A percentile compares a stretch with the other conserved stretches of the same genome.
These are phyloP conservation scores for Todiramphus saurophagus DNA, from an alignment of 2,113 vertebrate genomes.

Conservation along the genomic window DNA sequence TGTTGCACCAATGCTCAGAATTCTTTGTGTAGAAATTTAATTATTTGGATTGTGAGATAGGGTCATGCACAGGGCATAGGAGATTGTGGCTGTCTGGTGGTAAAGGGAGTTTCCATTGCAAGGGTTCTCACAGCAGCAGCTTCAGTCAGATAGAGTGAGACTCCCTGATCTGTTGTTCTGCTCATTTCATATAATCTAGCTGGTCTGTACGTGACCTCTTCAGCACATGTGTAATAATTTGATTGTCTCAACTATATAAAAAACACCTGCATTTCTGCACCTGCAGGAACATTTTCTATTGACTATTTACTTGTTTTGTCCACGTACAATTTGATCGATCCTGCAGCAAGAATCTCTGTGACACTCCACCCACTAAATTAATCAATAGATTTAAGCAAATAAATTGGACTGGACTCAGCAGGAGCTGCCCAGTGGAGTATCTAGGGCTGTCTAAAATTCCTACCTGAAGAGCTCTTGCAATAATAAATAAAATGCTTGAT, in stretches of 20 bases:
- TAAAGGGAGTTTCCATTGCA: neutral
- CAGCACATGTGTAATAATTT: neutral
- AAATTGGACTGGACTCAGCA: neutral
- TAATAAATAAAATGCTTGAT: neutral
- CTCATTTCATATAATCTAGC: neutral
- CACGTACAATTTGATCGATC: neutral
- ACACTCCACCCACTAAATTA: neutral
- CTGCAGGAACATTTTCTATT: neutral
- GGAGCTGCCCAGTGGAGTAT: neutral
- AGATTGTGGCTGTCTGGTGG: neutral
- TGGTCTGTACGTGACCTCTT: neutral
- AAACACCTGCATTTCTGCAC: neutral
- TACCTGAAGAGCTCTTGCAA: neutral
- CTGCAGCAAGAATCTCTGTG: neutral
- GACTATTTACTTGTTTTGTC: neutral
- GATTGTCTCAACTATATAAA: neutral
- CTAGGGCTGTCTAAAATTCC: neutral
- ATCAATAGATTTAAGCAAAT: constrained; percentile 6
- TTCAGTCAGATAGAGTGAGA: neutral
- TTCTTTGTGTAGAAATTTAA: neutral
- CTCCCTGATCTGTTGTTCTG: neutral
- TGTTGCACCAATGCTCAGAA: neutral
- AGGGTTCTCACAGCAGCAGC: neutral
- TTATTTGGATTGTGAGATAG: neutral
- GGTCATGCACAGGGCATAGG: neutral